A percentile compares a stretch with the other conserved stretches of the same genome.
Evolutionary conservation across 2,888 invertebrate species (phyloP).

Genomic region (Temnothorax rugatulus): DNA sequence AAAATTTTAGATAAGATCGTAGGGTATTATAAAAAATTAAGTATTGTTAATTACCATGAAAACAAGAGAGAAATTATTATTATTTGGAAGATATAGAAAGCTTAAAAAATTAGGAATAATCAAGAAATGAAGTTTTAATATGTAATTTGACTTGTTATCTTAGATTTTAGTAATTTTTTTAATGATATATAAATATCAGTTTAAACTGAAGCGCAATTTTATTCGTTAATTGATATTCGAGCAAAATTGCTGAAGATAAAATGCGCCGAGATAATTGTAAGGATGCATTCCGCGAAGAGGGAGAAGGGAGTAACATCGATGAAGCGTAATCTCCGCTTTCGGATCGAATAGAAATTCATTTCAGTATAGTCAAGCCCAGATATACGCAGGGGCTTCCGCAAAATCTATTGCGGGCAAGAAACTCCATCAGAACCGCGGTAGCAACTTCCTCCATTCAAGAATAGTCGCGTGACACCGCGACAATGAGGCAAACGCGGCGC

Average conservation of each 20-base stretch:
- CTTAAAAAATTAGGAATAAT: not conserved
- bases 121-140: not conserved
- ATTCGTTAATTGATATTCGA: not conserved
- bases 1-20: not conserved
- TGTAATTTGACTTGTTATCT: not conserved
- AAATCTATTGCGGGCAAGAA: conserved; percentile 54
- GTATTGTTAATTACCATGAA: not conserved
- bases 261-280: not conserved
- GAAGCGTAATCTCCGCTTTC: conserved; percentile 44
- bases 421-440: conserved; percentile 42
- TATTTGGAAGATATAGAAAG: not conserved
- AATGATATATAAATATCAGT: not conserved
- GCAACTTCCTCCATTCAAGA: conserved; percentile 58
- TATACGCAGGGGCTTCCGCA: conserved; percentile 29
- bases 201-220: not conserved
- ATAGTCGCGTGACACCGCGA: conserved; percentile 67
- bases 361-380: conserved; percentile 41
- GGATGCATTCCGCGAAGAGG: not conserved
- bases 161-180: not conserved
- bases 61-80: not conserved
- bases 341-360: conserved; percentile 55
- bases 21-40: not conserved
- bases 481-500: conserved; percentile 64
- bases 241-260: not conserved
- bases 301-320: conserved; percentile 16